phyloP scores from a whole-genome alignment of 2,113 vertebrate genomes.

The Pandion haliaetus region DNA sequence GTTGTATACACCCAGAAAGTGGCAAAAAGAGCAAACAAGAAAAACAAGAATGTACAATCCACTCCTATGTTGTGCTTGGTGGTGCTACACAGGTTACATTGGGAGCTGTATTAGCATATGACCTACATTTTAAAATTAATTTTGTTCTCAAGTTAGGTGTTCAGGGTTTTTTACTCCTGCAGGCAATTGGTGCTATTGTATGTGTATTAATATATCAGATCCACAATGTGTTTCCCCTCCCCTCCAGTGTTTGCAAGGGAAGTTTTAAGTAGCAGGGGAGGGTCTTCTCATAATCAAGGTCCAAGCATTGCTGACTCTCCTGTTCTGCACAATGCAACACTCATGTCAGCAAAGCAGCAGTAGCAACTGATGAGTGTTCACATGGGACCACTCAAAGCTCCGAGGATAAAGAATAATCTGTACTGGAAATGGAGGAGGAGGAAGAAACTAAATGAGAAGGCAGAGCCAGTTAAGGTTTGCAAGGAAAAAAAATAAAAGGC shows the following conservation, averaged over 20 bases:
- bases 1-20: not conserved
- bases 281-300: conserved; percentile 42
- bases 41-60: not conserved
- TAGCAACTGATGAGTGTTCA: conserved; percentile 28
- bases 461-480: conserved; percentile 31
- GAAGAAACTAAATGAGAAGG: conserved; percentile 53
- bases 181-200: conserved; percentile 49
- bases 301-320: conserved; percentile 53
- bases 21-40: not conserved
- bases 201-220: conserved; percentile 47
- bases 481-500: not conserved
- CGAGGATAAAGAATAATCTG: conserved; percentile 50
- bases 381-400: conserved; percentile 41
- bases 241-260: conserved; percentile 28
- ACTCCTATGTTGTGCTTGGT: not conserved
- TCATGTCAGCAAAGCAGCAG: conserved; percentile 47
- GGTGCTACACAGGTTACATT: conserved; percentile 16
- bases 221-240: conserved; percentile 49
- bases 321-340: not conserved
- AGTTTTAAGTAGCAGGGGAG: conserved; percentile 32
- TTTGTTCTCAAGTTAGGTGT: conserved; percentile 52
- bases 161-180: conserved; percentile 12
- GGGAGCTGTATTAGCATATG: conserved; percentile 55
- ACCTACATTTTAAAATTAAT: conserved; percentile 64
- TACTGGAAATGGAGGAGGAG: conserved; percentile 48